Evolutionary conservation across 92 coral and sea anemone genomes (phyloP), one percentile per base, ranked within the genome.

Genomic region (Parazoanthus atlanticus): DNA sequence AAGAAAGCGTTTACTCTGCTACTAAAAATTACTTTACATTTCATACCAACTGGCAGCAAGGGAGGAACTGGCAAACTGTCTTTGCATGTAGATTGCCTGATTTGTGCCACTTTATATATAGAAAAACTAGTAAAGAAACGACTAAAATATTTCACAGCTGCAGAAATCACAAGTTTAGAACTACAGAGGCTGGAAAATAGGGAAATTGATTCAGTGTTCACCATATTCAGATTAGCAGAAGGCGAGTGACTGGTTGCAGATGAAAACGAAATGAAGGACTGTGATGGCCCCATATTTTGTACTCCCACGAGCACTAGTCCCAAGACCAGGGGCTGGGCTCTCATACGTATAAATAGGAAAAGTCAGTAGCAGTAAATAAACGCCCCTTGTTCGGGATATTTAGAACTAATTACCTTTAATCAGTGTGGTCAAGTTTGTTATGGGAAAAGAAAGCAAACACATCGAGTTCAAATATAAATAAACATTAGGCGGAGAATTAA

Each of bases 381-480:
- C 28, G 16, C 69, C 16, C 67, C 65, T 1, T 29, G 71, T 32
- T 56, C 32, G 69, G 28, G 41, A 29, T 80, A 80, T 52, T 80
- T 19, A 31, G 69, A 79, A 28, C 43, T 12, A 49, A 31, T 43
- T 43, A n/a, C 25, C 69, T 66, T 65, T 67, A 34, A 23, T 16
- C 76, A 33, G 49, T 38, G 76, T 33, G 1, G 36, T 67, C 38
- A 40, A 0, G 31, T 34, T 82, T 81, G 74, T 33, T 64, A 52
- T 81, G 52, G 33, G 31, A 38, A 47, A 83, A 67, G 54, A 29
- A 46, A 70, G 34, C 78, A 84, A 69, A 67, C 66, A 69, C 65
- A 67, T 7, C 38, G 41, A 43, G 78, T 52, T 29, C 31, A 69
- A 70, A 23, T 10, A 19, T 31, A 67, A 70, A 84, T 16, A 46